These are phyloP conservation scores for Macrochelys suwanniensis DNA, from an alignment of 2,797 vertebrate species.

Conservation along the genomic window DNA sequence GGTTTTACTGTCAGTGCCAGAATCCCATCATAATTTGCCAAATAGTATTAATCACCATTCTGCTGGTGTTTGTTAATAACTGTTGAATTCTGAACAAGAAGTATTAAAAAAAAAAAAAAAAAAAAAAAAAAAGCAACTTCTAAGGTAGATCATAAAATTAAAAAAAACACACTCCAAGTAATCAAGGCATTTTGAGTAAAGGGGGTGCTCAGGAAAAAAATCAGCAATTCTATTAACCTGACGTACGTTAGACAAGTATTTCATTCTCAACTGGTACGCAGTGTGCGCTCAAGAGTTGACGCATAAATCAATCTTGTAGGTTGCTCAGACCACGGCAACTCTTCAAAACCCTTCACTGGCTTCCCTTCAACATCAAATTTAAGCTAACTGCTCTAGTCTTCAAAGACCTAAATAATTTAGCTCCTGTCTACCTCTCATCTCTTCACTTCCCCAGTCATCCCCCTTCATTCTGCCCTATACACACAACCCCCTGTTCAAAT, in stretches of 20 bases:
- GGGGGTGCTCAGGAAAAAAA: background rate
- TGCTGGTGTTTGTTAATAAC: background rate
- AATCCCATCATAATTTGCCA: background rate
- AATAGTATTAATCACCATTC: background rate
- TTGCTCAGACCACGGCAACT: background rate
- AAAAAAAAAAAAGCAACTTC: background rate
- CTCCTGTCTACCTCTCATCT: background rate
- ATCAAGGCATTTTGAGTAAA: background rate
- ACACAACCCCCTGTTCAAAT: background rate
- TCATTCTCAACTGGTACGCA: background rate
- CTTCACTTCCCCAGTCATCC: background rate
- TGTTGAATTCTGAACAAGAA: background rate
- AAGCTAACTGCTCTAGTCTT: background rate
- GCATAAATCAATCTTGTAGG: background rate
- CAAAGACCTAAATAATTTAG: background rate
- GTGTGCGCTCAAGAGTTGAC: background rate
- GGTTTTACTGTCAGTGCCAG: background rate
- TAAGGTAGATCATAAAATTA: background rate
- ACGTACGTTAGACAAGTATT: background rate
- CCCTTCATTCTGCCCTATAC: background rate
- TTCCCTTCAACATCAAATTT: background rate
- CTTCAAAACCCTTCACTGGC: background rate
- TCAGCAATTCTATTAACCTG: background rate
- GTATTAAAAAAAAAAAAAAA: too few relatives aligned
- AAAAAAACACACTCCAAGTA: background rate